Percentiles rank a stretch among this genome's conserved stretches.
Conservation (phyloP, 2,797 vertebrate species). For the Cheirogaleus major region DNA sequence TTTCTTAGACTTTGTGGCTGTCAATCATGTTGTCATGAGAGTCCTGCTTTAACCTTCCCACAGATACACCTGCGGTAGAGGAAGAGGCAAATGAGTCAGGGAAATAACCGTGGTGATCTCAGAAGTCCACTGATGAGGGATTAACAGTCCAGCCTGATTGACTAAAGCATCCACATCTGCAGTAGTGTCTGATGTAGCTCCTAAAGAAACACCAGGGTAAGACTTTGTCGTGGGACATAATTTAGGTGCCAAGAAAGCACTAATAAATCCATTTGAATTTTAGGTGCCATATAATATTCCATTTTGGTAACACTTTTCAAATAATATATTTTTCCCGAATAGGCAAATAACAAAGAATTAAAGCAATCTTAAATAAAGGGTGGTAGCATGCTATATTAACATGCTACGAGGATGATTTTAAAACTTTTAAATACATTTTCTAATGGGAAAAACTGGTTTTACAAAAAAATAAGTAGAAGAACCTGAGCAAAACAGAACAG, state of each 20-base stretch:
- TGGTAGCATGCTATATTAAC: background rate
- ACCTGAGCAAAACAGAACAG: background rate
- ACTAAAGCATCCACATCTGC: too few species aligned
- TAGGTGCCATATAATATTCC: background rate
- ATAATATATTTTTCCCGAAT: background rate
- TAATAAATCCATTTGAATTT: background rate
- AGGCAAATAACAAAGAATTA: background rate
- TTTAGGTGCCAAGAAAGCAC: background rate
- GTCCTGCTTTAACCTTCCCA: background rate
- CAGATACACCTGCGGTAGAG: background rate
- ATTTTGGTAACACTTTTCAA: background rate
- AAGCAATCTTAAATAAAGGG: background rate
- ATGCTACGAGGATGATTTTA: background rate
- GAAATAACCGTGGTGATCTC: background rate
- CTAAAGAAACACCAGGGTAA: background rate
- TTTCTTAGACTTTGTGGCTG: background rate
- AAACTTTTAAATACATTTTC: background rate
- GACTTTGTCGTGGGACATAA: background rate
- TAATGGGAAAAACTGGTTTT: background rate
- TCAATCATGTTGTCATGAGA: background rate
- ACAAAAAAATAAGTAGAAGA: background rate
- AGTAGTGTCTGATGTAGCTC: fast-evolving
- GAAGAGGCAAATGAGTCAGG: background rate
- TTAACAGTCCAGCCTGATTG: background rate
- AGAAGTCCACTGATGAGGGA: background rate